Evolutionary conservation across 2,888 invertebrate genomes (phyloP), one percentile per base, ranked within the genome.

Genomic region (Auanema sp.): DNA sequence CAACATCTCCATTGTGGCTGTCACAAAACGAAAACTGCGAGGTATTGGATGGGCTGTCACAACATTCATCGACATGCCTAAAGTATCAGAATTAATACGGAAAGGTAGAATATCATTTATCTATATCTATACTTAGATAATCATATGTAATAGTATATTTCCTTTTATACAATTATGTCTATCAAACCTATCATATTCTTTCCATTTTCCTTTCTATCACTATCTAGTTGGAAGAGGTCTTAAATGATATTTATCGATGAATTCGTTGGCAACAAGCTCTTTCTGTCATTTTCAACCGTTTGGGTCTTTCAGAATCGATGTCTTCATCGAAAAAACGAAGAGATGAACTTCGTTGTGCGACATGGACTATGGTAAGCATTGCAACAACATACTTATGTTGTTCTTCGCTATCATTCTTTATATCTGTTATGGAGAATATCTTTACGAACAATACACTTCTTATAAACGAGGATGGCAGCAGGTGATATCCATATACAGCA

Each of bases 281-380:
- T 33, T 8, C 3, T 43, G 43, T 43, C n/a, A 14, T 43, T 11
- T 43, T 12, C 43, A 43, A 47, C 16, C 47, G 6, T 18, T 0
- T 40, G 16, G 41, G 10, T 18, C 40, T 74, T 75, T 43, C 47
- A 72, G 78, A 79, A 53, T 79, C 78, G 24, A 68, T 74, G 49
- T 69, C 67, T 21, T 68, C 74, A 18, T 73, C 75, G 51, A 64
- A 69, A 44, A 61, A 66, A 49, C 58, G 77, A 50, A 55, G 78
- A 4, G 75, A 73, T 52, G 77, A 77, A 53, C 47, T 79, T 21
- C 65, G 72, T 18, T 79, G 76, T 54, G 76, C 78, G 16, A 79
- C 79, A 8, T 71, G 77, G 67, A 79, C 78, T 2, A 79, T 78
- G 71, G 76, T 79, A 0, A 71, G 74, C 11, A 77, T 79, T 33